These are phyloP conservation scores for Nesogale talazaci DNA, from an alignment of 2,113 vertebrate genomes.

Conservation along the genomic window DNA sequence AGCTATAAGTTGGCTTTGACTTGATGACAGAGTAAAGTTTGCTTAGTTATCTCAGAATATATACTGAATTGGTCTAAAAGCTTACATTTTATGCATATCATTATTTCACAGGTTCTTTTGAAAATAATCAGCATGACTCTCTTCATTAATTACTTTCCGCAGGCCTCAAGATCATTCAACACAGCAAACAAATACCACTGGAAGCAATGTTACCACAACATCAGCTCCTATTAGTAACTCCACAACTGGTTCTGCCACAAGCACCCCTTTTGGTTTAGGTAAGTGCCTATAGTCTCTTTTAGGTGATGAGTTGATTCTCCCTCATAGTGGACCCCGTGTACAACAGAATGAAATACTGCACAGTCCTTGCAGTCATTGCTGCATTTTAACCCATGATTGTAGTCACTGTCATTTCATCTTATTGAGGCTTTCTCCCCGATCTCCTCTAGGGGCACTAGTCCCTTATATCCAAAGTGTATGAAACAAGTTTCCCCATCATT, in stretches of 20 bases:
- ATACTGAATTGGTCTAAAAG: conserved; percentile 34
- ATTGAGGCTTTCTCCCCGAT: not conserved
- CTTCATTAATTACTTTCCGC: conserved; percentile 63
- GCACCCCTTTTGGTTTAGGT: conserved; percentile 88
- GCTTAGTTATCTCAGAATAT: conserved; percentile 13
- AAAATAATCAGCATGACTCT: not conserved
- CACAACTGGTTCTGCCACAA: conserved; percentile 85
- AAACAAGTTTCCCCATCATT: not conserved
- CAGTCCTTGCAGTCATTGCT: not conserved
- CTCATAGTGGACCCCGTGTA: not conserved
- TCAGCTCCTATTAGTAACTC: conserved; percentile 85
- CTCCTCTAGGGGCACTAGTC: not conserved
- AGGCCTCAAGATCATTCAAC: conserved; percentile 87
- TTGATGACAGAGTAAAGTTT: not conserved
- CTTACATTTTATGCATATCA: conserved; percentile 7
- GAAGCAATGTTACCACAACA: conserved; percentile 82
- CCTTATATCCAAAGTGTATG: not conserved
- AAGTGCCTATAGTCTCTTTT: conserved; percentile 72
- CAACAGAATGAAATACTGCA: not conserved
- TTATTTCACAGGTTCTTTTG: conserved; percentile 47
- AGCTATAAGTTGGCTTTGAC: too few relatives aligned
- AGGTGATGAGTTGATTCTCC: not conserved
- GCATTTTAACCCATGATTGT: not conserved
- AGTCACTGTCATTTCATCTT: not conserved
- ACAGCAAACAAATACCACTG: conserved; percentile 84